Base-by-base conservation (phyloP, 2,888 invertebrate genomes). In the Crocallis elinguaria region DNA sequence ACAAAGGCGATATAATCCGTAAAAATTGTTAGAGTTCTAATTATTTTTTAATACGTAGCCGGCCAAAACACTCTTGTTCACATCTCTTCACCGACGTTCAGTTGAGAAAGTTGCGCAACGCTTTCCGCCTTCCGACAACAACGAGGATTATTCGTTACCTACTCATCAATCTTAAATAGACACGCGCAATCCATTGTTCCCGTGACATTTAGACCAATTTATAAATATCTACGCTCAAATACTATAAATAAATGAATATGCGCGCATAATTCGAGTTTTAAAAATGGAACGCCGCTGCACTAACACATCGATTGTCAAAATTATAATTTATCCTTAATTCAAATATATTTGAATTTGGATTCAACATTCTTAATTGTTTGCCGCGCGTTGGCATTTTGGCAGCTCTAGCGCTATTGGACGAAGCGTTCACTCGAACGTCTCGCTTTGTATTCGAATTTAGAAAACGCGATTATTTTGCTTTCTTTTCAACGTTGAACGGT, bases 91-190 rank as follows among this genome's bases (percentile, higher is more conserved):
- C 6, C 11, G 6, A 6, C 1, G 0, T 13, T 37, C 13, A 11
- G 27, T 17, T 16, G 11, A 27, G 29, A 66, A 65, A 62, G 73
- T 88, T 88, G 77, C 85, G 86, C 79, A 86, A 87, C 75, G 77
- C 72, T 77, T 79, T 76, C 79, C 77, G 76, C 76, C 84, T 85
- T 84, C 84, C 83, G 73, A 81, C 82, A 77, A 75, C 78, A 72
- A 71, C 76, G 73, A 67, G 77, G 84, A 84, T 86, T 85, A 87
- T 79, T 84, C 73, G 82, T 86, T 86, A n/a, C n/a, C n/a, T n/a
- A 81, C 86, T 86, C 88, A 88, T 88, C 88, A 86, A 89, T 89
- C 87, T 87, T 74, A 77, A 84, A 87, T 86, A 86, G 88, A 88
- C 83, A 79, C 79, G 73, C 77, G 73, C 77, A 79, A 80, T 80